phyloP scores from a whole-genome alignment of 2,113 vertebrate genomes.

The Platycercus adscitus region DNA sequence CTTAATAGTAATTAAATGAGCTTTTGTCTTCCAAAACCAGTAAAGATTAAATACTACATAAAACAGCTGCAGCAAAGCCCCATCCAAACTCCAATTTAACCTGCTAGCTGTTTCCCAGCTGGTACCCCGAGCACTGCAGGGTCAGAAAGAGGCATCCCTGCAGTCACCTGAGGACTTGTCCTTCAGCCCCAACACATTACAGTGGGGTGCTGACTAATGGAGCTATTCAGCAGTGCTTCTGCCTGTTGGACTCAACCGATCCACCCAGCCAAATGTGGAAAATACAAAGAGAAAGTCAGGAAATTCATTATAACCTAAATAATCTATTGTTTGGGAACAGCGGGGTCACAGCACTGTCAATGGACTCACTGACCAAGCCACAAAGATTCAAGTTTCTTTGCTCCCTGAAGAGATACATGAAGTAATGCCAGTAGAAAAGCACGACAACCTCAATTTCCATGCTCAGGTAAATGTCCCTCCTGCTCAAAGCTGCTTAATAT shows the following conservation, averaged over 20 bases:
- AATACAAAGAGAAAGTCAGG: neutral
- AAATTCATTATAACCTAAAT: neutral
- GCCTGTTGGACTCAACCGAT: neutral
- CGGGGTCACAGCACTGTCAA: neutral
- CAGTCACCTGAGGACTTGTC: neutral
- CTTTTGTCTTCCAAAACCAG: constrained; percentile 4
- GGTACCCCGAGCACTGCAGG: fast-evolving
- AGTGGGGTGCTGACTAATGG: neutral
- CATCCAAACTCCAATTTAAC: neutral
- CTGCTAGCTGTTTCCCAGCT: neutral
- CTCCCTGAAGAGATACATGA: neutral
- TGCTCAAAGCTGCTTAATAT: neutral
- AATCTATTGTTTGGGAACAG: neutral
- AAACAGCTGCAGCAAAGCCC: neutral
- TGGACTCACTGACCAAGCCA: neutral
- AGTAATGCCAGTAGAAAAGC: neutral
- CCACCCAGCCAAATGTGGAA: neutral
- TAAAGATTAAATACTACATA: constrained; percentile 13
- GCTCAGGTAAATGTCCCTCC: neutral
- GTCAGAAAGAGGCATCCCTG: neutral
- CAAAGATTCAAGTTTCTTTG: neutral
- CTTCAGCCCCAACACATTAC: neutral
- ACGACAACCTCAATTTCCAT: neutral
- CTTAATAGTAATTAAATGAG: constrained; percentile 46
- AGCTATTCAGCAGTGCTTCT: neutral